These are phyloP conservation scores for Tridacna gigas DNA, from an alignment of 2,888 invertebrate species.

Conservation along the genomic window DNA sequence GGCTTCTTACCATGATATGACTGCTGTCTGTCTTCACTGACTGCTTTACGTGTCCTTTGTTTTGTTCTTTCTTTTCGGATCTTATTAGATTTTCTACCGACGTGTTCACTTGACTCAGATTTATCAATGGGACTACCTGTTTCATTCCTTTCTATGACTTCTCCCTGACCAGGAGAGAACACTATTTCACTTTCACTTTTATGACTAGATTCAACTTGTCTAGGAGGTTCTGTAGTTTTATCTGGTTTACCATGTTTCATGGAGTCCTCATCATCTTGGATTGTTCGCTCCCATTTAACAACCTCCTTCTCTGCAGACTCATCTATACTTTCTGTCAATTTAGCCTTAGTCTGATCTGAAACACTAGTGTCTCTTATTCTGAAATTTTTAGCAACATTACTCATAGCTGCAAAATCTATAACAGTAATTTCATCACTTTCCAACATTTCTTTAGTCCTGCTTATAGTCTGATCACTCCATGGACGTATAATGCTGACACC, in stretches of 20 bases:
- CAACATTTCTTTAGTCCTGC: slow-evolving; percentile 63
- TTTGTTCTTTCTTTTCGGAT: slow-evolving; percentile 3
- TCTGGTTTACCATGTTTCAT: slow-evolving; percentile 1
- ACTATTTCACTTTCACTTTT: neutral
- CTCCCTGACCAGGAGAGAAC: neutral
- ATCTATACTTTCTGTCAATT: slow-evolving; percentile 31
- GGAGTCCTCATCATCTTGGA: slow-evolving; percentile 25
- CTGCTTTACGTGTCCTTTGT: slow-evolving; percentile 18
- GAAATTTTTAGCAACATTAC: slow-evolving; percentile 61
- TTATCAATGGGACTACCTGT: slow-evolving; percentile 1
- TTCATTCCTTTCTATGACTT: neutral
- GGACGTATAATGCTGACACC: slow-evolving; percentile 66
- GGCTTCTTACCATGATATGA: neutral
- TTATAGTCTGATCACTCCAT: slow-evolving; percentile 67
- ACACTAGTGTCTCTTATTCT: slow-evolving; percentile 42
- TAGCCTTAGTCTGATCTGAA: slow-evolving; percentile 26
- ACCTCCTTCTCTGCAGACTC: slow-evolving; percentile 19
- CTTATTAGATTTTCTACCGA: neutral
- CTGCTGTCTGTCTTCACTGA: slow-evolving; percentile 22
- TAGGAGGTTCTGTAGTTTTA: neutral
- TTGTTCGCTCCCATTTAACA: slow-evolving; percentile 12
- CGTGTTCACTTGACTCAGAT: neutral
- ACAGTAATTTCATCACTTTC: slow-evolving; percentile 67
- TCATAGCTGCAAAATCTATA: slow-evolving; percentile 66
- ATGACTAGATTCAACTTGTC: slow-evolving; percentile 12